A percentile compares a stretch with the other conserved stretches of the same genome.
Evolutionary conservation across 2,797 vertebrate genomes (phyloP).

Genomic region (Scolopax bukidnonensis): DNA sequence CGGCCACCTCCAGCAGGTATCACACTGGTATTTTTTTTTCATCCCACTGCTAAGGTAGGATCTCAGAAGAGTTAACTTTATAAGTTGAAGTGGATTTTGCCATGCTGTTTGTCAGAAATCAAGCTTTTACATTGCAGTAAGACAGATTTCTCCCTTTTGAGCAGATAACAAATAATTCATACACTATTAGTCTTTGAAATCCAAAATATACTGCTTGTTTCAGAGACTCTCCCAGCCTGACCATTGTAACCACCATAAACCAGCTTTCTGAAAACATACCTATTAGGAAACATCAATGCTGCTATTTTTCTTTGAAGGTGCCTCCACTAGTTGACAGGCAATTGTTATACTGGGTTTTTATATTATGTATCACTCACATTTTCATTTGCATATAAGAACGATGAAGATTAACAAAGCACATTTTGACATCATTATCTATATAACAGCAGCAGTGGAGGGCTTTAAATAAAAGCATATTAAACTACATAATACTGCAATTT

Average conservation of each 20-base stretch:
- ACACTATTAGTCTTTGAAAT: neutral
- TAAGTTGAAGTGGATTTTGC: neutral
- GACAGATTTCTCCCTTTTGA: neutral
- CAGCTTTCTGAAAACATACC: neutral
- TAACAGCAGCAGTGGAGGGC: neutral
- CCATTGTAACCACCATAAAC: accelerated
- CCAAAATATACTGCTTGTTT: neutral
- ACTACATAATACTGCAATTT: neutral
- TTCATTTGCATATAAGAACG: neutral
- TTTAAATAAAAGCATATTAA: neutral
- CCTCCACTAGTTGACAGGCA: neutral
- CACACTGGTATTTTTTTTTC: accelerated
- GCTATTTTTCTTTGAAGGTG: neutral
- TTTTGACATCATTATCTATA: neutral
- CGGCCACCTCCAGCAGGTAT: neutral
- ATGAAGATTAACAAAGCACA: neutral
- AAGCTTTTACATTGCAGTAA: neutral
- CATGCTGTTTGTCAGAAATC: neutral
- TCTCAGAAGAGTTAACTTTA: neutral
- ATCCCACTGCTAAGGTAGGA: neutral
- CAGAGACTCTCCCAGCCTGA: neutral
- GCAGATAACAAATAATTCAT: neutral
- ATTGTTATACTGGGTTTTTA: neutral
- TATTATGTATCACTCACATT: neutral
- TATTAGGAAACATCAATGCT: neutral